Base-by-base conservation (phyloP, 2,888 invertebrate genomes). In the Trichogramma dendrolimi region DNA sequence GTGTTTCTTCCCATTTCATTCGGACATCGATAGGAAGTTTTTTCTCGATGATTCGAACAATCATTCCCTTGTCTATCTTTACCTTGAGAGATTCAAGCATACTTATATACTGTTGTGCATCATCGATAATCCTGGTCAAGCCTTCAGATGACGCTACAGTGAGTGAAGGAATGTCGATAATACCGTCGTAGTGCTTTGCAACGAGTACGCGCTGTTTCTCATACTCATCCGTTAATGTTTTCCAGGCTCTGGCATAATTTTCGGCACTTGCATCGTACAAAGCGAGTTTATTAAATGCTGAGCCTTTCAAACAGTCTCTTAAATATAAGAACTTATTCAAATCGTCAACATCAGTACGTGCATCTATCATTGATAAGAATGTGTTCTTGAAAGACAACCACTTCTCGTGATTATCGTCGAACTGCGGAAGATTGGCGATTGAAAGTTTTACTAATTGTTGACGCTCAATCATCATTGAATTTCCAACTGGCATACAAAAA, bases 11-110 rank as follows among this genome's bases (percentile, higher is more conserved):
- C 69, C 69, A 70, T 27, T 67, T 66, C 6, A 62, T 51, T 1
- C 49, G 41, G 0, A 67, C 66, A 4, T 10, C 11, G 8, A 14
- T 38, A 8, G 69, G 67, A 43, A 71, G 55, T 54, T 69, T 68
- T 4, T 53, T 55, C 8, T 66, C 57, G 10, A 70, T 43, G 3
- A 70, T 41, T 27, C 64, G 62, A 1, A 68, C 58, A 0, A 70
- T 5, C 2, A 70, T 54, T 1, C 67, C 63, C 7, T 67, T 63
- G 49, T 65, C 63, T 2, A 56, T 38, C 1, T 60, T 51, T 2
- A 67, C 62, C 0, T 62, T 64, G 4, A 71, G 42, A 4, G 66
- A 42, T 38, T 60, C 27, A 10, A 71, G 59, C 0, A 66, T 55
- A 3, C 55, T 55, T 7, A 69, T 57, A 8, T 70, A 66, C 27